phyloP scores from a whole-genome alignment of 2,797 vertebrate species.

The Pelochelys cantorii region DNA sequence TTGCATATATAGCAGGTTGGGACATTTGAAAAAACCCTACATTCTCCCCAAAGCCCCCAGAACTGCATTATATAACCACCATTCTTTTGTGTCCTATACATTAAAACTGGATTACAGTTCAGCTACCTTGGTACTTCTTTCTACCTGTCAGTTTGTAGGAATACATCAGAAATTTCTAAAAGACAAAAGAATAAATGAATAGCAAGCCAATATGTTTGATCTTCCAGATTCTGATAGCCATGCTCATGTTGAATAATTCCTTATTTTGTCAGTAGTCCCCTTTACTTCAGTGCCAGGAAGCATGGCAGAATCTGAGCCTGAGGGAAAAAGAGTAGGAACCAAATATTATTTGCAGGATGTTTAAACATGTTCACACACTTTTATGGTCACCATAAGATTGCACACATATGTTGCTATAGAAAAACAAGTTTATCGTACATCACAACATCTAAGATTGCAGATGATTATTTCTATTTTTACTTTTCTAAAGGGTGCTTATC shows the following conservation, averaged over 20 bases:
- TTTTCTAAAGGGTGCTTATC: slow-evolving; percentile 45
- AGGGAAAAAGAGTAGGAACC: slow-evolving; percentile 16
- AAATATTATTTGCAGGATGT: neutral
- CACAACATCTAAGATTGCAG: slow-evolving; percentile 36
- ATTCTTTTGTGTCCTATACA: neutral
- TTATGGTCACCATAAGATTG: slow-evolving; percentile 53
- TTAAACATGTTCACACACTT: slow-evolving; percentile 30
- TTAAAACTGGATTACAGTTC: neutral
- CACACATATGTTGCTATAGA: slow-evolving; percentile 36
- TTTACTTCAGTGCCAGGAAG: neutral
- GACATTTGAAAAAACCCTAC: neutral
- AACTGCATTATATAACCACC: neutral
- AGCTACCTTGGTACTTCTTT: neutral
- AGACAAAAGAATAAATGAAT: neutral
- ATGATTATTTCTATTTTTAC: slow-evolving; percentile 53
- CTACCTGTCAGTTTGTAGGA: neutral
- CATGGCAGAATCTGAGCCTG: neutral
- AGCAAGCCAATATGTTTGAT: neutral
- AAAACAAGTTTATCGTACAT: slow-evolving; percentile 37
- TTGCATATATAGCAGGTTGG: neutral
- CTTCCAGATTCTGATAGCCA: neutral
- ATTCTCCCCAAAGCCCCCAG: neutral
- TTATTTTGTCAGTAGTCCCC: neutral
- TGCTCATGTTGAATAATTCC: neutral
- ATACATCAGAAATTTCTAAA: neutral